phyloP scores from a whole-genome alignment of 2,888 invertebrate genomes.

The Ochropleura leucogaster region DNA sequence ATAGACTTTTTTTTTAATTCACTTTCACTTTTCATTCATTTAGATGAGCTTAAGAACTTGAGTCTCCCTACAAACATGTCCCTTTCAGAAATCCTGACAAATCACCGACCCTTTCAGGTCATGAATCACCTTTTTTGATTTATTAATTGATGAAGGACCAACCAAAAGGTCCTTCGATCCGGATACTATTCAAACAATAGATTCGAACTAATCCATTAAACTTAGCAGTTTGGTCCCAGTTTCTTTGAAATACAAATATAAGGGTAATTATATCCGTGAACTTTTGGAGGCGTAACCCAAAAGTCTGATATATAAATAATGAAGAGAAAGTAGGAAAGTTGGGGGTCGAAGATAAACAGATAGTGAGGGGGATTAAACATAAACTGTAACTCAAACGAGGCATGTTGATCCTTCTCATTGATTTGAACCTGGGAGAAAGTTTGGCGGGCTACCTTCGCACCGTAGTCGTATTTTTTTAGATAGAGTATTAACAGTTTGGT shows the following conservation, averaged over 20 bases:
- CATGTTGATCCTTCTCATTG: conserved; percentile 54
- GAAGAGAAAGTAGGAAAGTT: conserved; percentile 60
- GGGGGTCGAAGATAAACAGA: conserved; percentile 63
- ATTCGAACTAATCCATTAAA: conserved; percentile 55
- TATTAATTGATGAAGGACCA: conserved; percentile 28
- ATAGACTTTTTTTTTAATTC: not conserved
- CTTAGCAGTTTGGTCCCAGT: conserved; percentile 28
- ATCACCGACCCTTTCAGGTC: conserved; percentile 31
- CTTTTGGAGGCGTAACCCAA: conserved; percentile 55
- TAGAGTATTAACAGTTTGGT: not conserved
- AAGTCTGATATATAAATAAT: conserved; percentile 66
- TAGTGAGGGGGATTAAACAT: conserved; percentile 60
- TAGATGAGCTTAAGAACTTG: conserved; percentile 1
- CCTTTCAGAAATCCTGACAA: conserved; percentile 13
- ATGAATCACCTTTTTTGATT: conserved; percentile 50
- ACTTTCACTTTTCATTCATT: not conserved
- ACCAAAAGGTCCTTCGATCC: conserved; percentile 20
- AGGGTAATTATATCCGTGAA: conserved; percentile 55
- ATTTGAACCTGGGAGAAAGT: conserved; percentile 50
- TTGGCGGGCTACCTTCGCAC: conserved; percentile 21
- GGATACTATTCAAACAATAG: conserved; percentile 37
- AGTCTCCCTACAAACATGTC: conserved; percentile 8
- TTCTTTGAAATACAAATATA: conserved; percentile 55
- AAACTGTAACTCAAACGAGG: conserved; percentile 54
- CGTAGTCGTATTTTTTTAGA: not conserved